Evolutionary conservation across 2,888 invertebrate species (phyloP), one percentile per base, ranked within the genome.

Genomic region (Lasius fuliginosus): DNA sequence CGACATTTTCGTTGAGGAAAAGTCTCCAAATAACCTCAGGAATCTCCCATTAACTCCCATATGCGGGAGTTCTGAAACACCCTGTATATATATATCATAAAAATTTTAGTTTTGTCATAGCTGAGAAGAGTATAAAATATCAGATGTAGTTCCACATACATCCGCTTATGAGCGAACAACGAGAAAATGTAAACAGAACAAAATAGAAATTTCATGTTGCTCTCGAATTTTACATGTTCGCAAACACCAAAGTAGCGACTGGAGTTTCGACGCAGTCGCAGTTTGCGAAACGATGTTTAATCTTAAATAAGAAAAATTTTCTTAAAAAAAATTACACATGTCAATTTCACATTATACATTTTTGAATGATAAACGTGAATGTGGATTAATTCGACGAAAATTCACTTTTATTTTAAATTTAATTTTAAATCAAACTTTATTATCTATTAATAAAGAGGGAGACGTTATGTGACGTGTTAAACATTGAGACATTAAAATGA

Each of bases 161-260:
- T 71, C 18, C 12, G 18, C 11, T 36, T 40, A 73, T 73, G 23
- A 73, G 15, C 27, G 27, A 5, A 74, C 58, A 60, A 74, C 12
- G 40, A 58, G 9, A 3, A 74, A 62, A 74, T 30, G 18, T 12
- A 27, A 58, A 73, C n/a, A 12, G 42, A 42, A 42, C 60, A 12
- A 36, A 40, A 58, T 73, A 36, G 40, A 60, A 74, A 74, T 74
- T 74, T 60, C 18, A 74, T 60, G 27, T 62, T 15, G 27, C 42
- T 74, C n/a, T 60, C 40, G 30, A 60, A 62, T 62, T 30, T 42
- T 18, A 11, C 18, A 11, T 36, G 3, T 40, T 40, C 11, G 62
- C 27, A 30, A 74, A 74, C 60, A 18, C 30, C 27, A n/a, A 74
- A 74, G 60, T 1, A 60, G 1, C n/a, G 0, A 12, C 12, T 30